A percentile compares a stretch with the other conserved stretches of the same genome.
phyloP scores from a whole-genome alignment of 2,113 vertebrate genomes.

The Istiophorus platypterus region DNA sequence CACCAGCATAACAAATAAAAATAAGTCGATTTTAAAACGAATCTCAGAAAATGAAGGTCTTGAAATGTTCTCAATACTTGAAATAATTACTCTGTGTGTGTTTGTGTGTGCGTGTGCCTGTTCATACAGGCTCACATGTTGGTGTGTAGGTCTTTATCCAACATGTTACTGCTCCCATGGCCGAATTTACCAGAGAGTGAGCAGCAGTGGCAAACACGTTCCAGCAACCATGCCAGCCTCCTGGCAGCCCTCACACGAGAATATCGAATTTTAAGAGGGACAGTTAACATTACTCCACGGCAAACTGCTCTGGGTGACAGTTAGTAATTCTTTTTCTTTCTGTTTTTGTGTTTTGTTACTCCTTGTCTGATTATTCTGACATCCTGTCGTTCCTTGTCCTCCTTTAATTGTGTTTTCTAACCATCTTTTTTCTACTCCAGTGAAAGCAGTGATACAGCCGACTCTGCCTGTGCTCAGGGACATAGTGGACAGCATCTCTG shows the following conservation, averaged over 20 bases:
- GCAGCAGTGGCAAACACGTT: slow-evolving; percentile 96
- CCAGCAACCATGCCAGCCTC: slow-evolving; percentile 91
- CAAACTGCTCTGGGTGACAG: slow-evolving; percentile 89
- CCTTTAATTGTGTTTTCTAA: not conserved
- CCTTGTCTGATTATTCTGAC: not conserved
- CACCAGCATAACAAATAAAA: not conserved
- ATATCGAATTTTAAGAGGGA: slow-evolving; percentile 90
- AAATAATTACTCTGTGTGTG: not conserved
- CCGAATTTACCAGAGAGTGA: slow-evolving; percentile 93
- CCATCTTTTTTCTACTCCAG: slow-evolving; percentile 75
- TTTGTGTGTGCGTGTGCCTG: not conserved
- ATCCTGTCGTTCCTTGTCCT: not conserved
- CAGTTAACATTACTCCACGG: slow-evolving; percentile 84
- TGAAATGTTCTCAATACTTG: not conserved
- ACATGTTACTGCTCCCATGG: slow-evolving; percentile 94
- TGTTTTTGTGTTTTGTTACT: not conserved
- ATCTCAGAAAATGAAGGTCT: not conserved
- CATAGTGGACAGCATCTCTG: slow-evolving; percentile 93
- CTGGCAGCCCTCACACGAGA: slow-evolving; percentile 91
- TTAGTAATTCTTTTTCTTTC: slow-evolving; percentile 79
- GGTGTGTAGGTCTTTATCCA: slow-evolving; percentile 94
- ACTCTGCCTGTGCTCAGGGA: slow-evolving; percentile 94
- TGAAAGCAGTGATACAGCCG: slow-evolving; percentile 93
- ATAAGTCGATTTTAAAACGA: not conserved
- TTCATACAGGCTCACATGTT: slow-evolving; percentile 90